phyloP scores from a whole-genome alignment of 2,113 vertebrate species.

The Elephantulus edwardii region DNA sequence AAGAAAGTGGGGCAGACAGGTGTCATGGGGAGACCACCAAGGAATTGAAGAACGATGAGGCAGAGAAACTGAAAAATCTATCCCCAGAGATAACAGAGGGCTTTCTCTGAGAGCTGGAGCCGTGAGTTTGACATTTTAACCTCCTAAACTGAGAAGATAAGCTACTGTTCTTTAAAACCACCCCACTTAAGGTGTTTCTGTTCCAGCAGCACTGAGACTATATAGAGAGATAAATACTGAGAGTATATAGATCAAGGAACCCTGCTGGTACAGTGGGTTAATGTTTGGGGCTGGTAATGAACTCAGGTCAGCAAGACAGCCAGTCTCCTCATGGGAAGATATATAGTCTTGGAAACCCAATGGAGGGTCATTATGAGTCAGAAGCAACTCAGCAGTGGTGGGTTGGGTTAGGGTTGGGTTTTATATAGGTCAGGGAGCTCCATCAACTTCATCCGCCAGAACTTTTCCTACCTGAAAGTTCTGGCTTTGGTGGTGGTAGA shows the following conservation, averaged over 20 bases:
- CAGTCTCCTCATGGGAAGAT: too few species aligned
- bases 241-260: too few species aligned
- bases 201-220: not conserved
- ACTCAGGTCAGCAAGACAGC: too few species aligned
- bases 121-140: not conserved
- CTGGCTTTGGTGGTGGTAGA: too few species aligned
- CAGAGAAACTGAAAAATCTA: not conserved
- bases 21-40: not conserved
- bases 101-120: not conserved
- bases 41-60: not conserved
- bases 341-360: too few species aligned
- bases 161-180: not conserved
- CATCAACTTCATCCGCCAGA: not conserved
- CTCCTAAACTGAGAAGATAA: not conserved
- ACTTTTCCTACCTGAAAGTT: not conserved
- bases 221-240: not conserved
- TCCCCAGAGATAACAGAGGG: not conserved
- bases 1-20: not conserved
- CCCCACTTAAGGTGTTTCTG: not conserved
- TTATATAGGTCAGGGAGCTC: not conserved
- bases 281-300: too few species aligned
- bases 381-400: too few species aligned
- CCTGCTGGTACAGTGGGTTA: too few species aligned
- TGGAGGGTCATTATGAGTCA: too few species aligned
- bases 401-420: too few species aligned